phyloP scores from a whole-genome alignment of 2,113 vertebrate genomes.

The Himantopus leucocephalus region DNA sequence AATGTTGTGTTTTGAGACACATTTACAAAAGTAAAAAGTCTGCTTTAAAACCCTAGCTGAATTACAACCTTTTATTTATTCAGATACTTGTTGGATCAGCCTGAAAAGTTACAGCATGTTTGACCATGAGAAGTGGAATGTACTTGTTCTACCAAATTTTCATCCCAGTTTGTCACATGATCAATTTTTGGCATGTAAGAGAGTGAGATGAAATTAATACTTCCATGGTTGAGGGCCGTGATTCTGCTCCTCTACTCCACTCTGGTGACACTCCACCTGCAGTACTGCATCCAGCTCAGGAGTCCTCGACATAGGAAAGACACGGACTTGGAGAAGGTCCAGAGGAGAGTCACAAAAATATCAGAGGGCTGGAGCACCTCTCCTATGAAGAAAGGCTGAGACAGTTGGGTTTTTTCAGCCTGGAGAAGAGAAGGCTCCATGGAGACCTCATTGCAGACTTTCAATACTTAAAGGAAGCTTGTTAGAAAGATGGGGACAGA shows the following conservation, averaged over 20 bases:
- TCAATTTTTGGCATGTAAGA: not conserved
- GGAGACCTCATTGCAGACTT: too few relatives aligned
- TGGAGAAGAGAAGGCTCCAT: too few relatives aligned
- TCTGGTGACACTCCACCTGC: fast-evolving
- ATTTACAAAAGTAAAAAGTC: not conserved
- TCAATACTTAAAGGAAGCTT: too few relatives aligned
- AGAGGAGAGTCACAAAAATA: too few relatives aligned
- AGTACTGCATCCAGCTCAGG: fast-evolving
- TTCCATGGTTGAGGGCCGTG: fast-evolving
- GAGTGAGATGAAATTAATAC: not conserved
- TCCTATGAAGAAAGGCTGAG: too few relatives aligned
- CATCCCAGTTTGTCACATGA: not conserved
- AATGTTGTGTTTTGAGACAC: not conserved
- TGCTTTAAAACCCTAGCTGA: not conserved
- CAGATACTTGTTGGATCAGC: not conserved
- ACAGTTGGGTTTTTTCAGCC: too few relatives aligned
- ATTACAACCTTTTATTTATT: not conserved
- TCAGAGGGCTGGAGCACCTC: too few relatives aligned
- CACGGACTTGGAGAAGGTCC: too few relatives aligned
- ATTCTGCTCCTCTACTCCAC: not conserved
- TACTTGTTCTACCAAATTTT: not conserved
- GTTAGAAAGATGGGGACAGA: too few relatives aligned
- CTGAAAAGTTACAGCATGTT: not conserved
- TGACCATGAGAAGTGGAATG: not conserved
- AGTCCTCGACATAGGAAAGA: too few relatives aligned